Conservation (phyloP, 2,888 invertebrate genomes). For the Andrena dorsata region DNA sequence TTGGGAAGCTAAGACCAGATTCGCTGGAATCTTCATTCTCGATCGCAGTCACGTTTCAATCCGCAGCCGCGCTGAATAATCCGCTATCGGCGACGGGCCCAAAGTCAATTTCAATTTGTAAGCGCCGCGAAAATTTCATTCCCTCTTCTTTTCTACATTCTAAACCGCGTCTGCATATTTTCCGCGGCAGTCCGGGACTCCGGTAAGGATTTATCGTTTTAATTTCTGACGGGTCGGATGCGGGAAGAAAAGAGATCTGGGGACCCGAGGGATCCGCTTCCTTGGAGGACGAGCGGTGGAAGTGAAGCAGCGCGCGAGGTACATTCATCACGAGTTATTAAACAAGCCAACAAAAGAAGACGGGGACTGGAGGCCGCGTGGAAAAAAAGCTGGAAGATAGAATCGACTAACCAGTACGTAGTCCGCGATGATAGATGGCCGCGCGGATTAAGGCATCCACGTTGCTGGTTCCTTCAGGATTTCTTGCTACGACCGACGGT, state of each 20-base stretch:
- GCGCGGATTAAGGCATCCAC: conserved; percentile 80
- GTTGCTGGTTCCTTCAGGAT: conserved; percentile 47
- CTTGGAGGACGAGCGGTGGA: conserved; percentile 60
- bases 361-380: conserved; percentile 75
- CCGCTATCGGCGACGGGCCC: background rate
- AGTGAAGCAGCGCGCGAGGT: conserved; percentile 71
- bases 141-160: background rate
- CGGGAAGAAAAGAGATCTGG: conserved; percentile 63
- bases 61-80: background rate
- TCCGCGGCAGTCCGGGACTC: conserved; percentile 6
- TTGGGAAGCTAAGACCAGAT: background rate
- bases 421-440: conserved; percentile 83
- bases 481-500: conserved; percentile 42
- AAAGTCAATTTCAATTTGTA: conserved; percentile 10
- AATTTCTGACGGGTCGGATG: conserved; percentile 73
- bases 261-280: conserved; percentile 52
- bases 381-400: conserved; percentile 80
- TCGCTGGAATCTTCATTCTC: conserved; percentile 5
- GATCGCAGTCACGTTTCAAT: conserved; percentile 14
- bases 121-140: background rate
- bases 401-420: conserved; percentile 83
- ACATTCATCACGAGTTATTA: conserved; percentile 85
- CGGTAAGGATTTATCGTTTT: conserved; percentile 75
- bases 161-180: conserved; percentile 10
- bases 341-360: conserved; percentile 83